Conservation (phyloP, 1,140 invertebrate genomes). For the Hyles vespertilio region DNA sequence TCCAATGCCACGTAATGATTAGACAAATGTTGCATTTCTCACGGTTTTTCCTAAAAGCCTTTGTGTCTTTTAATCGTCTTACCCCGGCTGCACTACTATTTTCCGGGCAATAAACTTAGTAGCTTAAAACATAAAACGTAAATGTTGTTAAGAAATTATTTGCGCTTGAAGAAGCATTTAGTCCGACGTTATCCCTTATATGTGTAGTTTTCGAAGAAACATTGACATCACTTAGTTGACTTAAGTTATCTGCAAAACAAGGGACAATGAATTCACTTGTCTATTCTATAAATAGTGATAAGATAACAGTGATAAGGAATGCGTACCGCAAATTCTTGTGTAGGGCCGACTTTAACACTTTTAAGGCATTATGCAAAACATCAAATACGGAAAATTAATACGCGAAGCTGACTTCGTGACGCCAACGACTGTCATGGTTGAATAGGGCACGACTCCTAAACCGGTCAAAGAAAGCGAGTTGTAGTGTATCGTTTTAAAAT, state of each 20-base stretch:
- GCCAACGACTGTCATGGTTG: slow-evolving; percentile 18
- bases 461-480: slow-evolving; percentile 51
- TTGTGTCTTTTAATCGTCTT: background rate
- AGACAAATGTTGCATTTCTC: slow-evolving; percentile 1
- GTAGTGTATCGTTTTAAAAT: slow-evolving; percentile 19
- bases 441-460: slow-evolving; percentile 36
- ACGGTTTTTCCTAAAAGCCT: background rate
- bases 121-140: too few relatives aligned
- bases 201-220: slow-evolving; percentile 2
- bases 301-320: slow-evolving; percentile 21
- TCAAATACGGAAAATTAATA: too few relatives aligned
- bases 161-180: too few relatives aligned
- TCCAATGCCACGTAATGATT: slow-evolving; percentile 1
- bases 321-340: slow-evolving; percentile 20
- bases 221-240: slow-evolving; percentile 7
- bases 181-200: too few relatives aligned
- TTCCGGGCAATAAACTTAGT: slow-evolving; percentile 2
- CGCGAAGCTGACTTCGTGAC: slow-evolving; percentile 13
- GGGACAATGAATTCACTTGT: slow-evolving; percentile 21
- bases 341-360: background rate
- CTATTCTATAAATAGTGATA: slow-evolving; percentile 26
- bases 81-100: background rate
- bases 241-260: slow-evolving; percentile 13
- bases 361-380: too few relatives aligned
- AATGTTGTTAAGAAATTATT: too few relatives aligned